phyloP scores from a whole-genome alignment of 2,797 vertebrate species.

The Cynopterus sphinx region DNA sequence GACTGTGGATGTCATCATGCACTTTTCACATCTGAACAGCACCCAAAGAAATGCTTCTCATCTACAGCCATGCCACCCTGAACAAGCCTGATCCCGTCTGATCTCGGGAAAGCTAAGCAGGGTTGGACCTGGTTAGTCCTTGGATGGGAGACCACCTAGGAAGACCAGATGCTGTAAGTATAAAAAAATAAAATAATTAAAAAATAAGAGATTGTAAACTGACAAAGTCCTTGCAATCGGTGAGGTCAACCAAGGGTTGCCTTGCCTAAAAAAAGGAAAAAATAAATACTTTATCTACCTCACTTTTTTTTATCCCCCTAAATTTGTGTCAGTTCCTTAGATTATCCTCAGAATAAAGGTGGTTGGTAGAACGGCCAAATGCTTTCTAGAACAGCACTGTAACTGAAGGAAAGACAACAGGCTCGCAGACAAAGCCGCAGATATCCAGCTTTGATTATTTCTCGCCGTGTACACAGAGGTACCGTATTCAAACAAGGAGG shows the following conservation, averaged over 20 bases:
- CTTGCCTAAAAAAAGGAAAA: too few relatives aligned
- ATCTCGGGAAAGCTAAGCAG: too few relatives aligned
- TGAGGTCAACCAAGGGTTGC: too few relatives aligned
- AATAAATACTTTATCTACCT: neutral
- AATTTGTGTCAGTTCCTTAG: neutral
- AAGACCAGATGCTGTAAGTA: too few relatives aligned
- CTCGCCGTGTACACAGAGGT: fast-evolving
- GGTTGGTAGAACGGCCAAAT: neutral
- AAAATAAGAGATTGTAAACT: too few relatives aligned
- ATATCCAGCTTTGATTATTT: fast-evolving
- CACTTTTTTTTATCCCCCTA: neutral
- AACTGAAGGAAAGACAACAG: too few relatives aligned
- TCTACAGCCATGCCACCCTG: too few relatives aligned
- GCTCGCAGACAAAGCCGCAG: neutral
- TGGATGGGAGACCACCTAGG: too few relatives aligned
- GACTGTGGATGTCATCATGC: fast-evolving
- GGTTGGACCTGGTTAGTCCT: too few relatives aligned
- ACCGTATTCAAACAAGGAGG: neutral
- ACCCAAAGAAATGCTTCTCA: neutral
- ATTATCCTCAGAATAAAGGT: neutral
- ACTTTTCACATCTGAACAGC: neutral
- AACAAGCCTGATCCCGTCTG: too few relatives aligned
- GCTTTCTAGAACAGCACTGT: neutral
- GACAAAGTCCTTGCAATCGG: too few relatives aligned
- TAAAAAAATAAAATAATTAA: too few relatives aligned